Base-by-base conservation (phyloP, 2,113 vertebrate species). In the Coracopsis vasa region DNA sequence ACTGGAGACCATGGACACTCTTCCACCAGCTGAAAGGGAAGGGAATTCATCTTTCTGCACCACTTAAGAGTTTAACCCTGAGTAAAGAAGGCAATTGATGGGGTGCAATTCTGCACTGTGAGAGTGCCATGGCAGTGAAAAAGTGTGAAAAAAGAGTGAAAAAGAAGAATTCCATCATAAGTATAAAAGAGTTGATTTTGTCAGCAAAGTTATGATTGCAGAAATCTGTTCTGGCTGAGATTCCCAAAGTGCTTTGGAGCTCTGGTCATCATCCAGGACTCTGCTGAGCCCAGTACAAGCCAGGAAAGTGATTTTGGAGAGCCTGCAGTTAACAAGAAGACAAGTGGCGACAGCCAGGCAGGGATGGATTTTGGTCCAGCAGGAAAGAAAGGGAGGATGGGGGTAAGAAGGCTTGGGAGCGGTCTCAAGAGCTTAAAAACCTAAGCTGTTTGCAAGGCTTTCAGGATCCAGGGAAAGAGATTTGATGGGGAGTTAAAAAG, bases 161-260 rank as follows among this genome's bases (percentile, higher is more conserved):
- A 67, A 89, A 65, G 31, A 25, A 95, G 69, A 75, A 33, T 61
- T 89, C 62, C 0, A 1, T 4, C 6, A 3, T 66, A 21, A 3
- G 72, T 45, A 58, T 31, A 71, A 90, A 73, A 33, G 1, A 54
- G 35, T 9, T 62, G 41, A 5, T 83, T 88, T 51, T 67, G 16
- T 48, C 31, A 28, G 5, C 2, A 2, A 62, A 83, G 31, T 51
- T 80, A 12, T 11, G 53, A 48, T 4, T 42, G 42, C 4, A 69
- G 51, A 88, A 56, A 67, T 37, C 25, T 33, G 1, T 58, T 60
- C 16, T 37, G 24, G 21, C 1, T 67, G 94, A 64, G 70, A 47
- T 84, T 72, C 16, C 8, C 0, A 0, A 2, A 44, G 62, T 0
- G 3, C 37, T 77, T 71, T 3, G 1, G 37, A 87, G 33, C 11